Evolutionary conservation across 2,888 invertebrate species (phyloP), one percentile per base, ranked within the genome.

Genomic region (Ceriagrion tenellum): DNA sequence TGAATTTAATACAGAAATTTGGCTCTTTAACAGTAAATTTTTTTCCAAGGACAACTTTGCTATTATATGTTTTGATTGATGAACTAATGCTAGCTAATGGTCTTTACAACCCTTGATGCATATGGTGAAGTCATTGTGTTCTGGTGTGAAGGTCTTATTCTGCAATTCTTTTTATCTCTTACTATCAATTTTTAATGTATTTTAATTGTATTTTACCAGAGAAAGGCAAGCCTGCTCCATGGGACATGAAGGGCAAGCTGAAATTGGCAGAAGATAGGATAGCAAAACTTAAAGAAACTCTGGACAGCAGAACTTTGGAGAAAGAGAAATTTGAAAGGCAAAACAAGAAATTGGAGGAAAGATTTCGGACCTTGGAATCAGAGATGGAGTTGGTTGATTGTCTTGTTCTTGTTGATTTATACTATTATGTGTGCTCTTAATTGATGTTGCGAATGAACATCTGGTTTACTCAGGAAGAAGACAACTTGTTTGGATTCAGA

Each of bases 221-320:
- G 10, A 91, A 91, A 59, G 59, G 40, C 4, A 91, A 91, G 56
- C 40, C 40, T n/a, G 35, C 91, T 40, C 30, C 91, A 18, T 91
- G 91, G 91, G 91, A 91, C 10, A 63, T 56, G 26, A 91, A 63
- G 20, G 91, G 59, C 23, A 26, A 59, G 30, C 63, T 91, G 23
- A 35, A 63, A 40, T 40, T 63, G 13, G 63, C 91, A 18, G 63
- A 91, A 26, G 91, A 91, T 30, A 40, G 26, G 35, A 8, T 63
- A 12, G 0, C 23, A 13, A 91, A 47, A 23, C 0, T 59, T 3
- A 91, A 91, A 13, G 63, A 69, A 91, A 63, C 35, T 0, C 10
- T 91, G 12, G 40, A 63, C 2, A 40, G 12, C 40, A 63, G 35
- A 6, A 91, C 0, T 26, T 91, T 2, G 40, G 20, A 56, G 40